Evolutionary conservation across 1,140 invertebrate genomes (phyloP).

Genomic region (Drosophila novamexicana): DNA sequence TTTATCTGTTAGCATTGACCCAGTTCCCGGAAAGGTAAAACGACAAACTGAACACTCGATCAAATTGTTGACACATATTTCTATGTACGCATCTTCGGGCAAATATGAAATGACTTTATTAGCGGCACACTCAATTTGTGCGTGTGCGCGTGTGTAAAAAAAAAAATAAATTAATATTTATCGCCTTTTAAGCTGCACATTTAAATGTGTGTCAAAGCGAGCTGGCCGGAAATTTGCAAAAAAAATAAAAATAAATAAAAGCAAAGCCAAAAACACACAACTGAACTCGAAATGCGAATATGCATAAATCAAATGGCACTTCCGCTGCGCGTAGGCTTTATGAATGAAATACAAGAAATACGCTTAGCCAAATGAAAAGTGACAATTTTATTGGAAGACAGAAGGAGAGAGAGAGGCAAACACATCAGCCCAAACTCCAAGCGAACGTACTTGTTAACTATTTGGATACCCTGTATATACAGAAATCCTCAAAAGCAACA

Average conservation of each 20-base stretch:
- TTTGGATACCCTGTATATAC: conserved; percentile 14
- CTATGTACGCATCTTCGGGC: conserved; percentile 23
- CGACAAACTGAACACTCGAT: conserved; percentile 28
- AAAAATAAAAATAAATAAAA: conserved; percentile 28
- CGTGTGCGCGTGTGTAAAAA: neutral
- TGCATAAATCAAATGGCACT: conserved; percentile 74
- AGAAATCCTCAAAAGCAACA: too few species aligned
- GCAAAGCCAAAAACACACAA: conserved; percentile 16
- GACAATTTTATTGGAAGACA: conserved; percentile 76
- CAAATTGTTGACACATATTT: conserved; percentile 34
- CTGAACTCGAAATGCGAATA: conserved; percentile 58
- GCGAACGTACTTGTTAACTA: conserved; percentile 56
- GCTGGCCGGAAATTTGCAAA: conserved; percentile 71
- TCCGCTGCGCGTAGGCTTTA: conserved; percentile 63
- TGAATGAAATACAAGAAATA: conserved; percentile 20
- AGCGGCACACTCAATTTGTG: conserved; percentile 29
- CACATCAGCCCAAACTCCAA: conserved; percentile 9
- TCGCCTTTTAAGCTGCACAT: conserved; percentile 60
- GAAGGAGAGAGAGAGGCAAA: conserved; percentile 19
- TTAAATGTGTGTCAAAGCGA: conserved; percentile 67
- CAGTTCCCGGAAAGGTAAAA: conserved; percentile 68
- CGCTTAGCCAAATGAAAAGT: conserved; percentile 58
- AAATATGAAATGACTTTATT: conserved; percentile 59
- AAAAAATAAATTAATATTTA: conserved; percentile 42
- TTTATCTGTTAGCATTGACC: conserved; percentile 63